Evolutionary conservation across 2,888 invertebrate genomes (phyloP).

Genomic region (Marasmarcha lunaedactyla): DNA sequence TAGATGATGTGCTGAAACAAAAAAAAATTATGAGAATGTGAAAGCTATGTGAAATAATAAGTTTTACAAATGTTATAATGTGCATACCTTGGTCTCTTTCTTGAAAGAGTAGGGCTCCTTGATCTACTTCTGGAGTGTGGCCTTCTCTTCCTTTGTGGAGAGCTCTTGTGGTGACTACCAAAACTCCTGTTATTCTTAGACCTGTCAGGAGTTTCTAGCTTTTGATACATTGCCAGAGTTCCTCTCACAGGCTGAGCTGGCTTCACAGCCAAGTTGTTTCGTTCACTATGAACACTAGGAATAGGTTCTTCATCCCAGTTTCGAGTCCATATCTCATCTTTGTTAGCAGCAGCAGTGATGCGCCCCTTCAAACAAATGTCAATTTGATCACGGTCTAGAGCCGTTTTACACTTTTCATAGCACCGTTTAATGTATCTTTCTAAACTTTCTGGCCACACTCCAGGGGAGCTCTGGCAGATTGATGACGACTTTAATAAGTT

Average conservation of each 20-base stretch:
- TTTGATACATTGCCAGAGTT: constrained; percentile 71
- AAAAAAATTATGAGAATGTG: constrained; percentile 10
- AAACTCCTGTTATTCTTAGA: constrained; percentile 24
- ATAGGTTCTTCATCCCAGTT: constrained; percentile 96
- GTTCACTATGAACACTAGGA: constrained; percentile 87
- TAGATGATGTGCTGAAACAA: constrained; percentile 59
- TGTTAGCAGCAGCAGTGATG: constrained; percentile 90
- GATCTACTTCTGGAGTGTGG: constrained; percentile 47
- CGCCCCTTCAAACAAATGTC: constrained; percentile 95
- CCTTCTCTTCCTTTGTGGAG: constrained; percentile 41
- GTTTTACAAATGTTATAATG: constrained; percentile 1
- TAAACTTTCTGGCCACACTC: constrained; percentile 83
- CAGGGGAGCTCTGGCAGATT: constrained; percentile 46
- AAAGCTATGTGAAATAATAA: constrained; percentile 1
- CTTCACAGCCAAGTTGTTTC: constrained; percentile 75
- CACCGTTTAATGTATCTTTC: constrained; percentile 92
- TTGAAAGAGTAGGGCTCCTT: constrained; percentile 58
- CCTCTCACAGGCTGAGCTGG: constrained; percentile 71
- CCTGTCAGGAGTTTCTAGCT: constrained; percentile 41
- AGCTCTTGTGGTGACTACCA: constrained; percentile 34
- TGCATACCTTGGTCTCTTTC: constrained; percentile 58
- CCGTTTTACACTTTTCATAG: constrained; percentile 89
- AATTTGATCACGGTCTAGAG: constrained; percentile 92
- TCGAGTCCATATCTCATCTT: constrained; percentile 87
- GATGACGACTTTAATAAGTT: constrained; percentile 42